Conservation (phyloP, 2,113 vertebrate genomes). For the Carollia perspicillata region DNA sequence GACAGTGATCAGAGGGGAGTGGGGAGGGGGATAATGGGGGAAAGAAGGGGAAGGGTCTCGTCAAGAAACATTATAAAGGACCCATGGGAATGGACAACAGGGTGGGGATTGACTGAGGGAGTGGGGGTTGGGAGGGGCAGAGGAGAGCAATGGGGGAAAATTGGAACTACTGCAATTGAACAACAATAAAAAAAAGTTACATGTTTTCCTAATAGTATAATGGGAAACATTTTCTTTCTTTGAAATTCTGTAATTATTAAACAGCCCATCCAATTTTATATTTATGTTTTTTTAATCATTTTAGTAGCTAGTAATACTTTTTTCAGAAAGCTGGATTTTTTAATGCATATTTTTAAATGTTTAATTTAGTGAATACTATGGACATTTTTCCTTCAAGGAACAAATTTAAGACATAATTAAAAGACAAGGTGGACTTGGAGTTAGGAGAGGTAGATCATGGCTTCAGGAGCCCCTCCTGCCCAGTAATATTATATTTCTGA, state of each 20-base stretch:
- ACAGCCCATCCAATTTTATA: not conserved
- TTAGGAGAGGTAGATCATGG: not conserved
- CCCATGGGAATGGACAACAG: too few relatives aligned
- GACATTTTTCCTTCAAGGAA: not conserved
- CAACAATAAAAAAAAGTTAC: not conserved
- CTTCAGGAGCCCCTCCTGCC: not conserved
- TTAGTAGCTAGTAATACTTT: not conserved
- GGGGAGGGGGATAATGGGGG: too few relatives aligned
- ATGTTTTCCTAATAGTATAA: not conserved
- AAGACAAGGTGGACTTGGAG: not conserved
- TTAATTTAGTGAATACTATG: not conserved
- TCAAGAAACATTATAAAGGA: too few relatives aligned
- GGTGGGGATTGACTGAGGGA: too few relatives aligned
- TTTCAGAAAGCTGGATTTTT: conserved; percentile 26
- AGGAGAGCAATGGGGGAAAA: too few relatives aligned
- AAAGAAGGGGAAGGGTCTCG: too few relatives aligned
- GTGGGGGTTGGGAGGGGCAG: too few relatives aligned
- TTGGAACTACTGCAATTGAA: too few relatives aligned
- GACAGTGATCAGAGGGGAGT: too few relatives aligned
- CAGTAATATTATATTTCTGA: not conserved
- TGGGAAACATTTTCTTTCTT: conserved; percentile 20
- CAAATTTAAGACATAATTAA: not conserved
- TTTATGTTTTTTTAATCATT: not conserved
- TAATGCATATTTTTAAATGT: not conserved
- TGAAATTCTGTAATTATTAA: conserved; percentile 26